Evolutionary conservation across 2,797 vertebrate species (phyloP).

Genomic region (Oophaga sylvatica): DNA sequence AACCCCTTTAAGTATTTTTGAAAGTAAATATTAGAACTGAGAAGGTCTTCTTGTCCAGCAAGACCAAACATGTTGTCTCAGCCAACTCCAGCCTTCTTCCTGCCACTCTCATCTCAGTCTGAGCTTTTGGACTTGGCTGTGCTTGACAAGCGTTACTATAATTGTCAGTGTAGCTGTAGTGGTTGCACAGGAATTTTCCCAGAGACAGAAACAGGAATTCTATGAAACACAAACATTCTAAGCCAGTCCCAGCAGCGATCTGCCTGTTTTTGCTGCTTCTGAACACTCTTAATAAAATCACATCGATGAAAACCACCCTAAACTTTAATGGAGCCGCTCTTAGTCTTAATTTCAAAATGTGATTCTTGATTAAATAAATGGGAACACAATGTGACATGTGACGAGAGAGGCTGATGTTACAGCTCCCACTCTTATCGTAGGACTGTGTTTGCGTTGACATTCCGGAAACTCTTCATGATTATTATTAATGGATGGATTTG

Average conservation of each 20-base stretch:
- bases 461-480: not conserved
- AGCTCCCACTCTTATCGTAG: not conserved
- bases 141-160: not conserved
- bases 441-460: not conserved
- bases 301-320: not conserved
- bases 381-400: not conserved
- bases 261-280: not conserved
- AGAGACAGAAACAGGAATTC: not conserved
- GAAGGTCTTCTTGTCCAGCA: not conserved
- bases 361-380: not conserved
- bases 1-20: no score
- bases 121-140: not conserved
- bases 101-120: not conserved
- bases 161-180: not conserved
- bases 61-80: not conserved
- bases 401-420: not conserved
- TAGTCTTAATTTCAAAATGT: not conserved
- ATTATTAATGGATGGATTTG: not conserved
- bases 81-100: not conserved
- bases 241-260: not conserved
- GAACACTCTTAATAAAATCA: not conserved
- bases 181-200: not conserved
- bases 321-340: no score
- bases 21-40: not conserved
- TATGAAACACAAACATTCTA: not conserved